Conservation (phyloP, 2,888 invertebrate genomes). For the Hypolimnas misippus region DNA sequence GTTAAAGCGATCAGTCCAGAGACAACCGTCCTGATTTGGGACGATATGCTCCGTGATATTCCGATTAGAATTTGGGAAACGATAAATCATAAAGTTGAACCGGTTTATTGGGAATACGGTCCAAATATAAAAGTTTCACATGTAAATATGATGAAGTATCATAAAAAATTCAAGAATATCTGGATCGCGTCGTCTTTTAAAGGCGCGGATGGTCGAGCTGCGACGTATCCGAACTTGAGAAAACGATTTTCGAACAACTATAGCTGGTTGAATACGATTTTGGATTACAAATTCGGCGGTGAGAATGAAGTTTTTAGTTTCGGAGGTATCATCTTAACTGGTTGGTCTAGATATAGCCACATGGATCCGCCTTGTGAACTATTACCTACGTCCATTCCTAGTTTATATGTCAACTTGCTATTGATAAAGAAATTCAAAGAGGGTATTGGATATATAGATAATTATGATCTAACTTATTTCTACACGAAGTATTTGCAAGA, state of each 20-base stretch:
- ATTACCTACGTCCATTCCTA: conserved; percentile 85
- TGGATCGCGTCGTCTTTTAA: conserved; percentile 95
- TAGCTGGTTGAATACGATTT: conserved; percentile 87
- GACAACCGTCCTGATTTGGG: conserved; percentile 89
- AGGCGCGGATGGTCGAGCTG: conserved; percentile 86
- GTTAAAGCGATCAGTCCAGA: conserved; percentile 75
- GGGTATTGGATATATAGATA: conserved; percentile 41
- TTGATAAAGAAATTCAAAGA: conserved; percentile 64
- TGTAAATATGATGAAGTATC: conserved; percentile 55
- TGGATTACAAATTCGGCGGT: conserved; percentile 72
- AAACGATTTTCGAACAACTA: conserved; percentile 89
- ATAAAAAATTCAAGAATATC: conserved; percentile 84
- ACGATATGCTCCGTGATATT: conserved; percentile 89
- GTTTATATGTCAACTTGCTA: conserved; percentile 84
- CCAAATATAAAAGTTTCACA: conserved; percentile 56
- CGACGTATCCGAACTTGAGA: conserved; percentile 80
- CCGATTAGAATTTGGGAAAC: conserved; percentile 70
- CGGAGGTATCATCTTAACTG: conserved; percentile 87
- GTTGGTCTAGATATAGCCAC: conserved; percentile 89
- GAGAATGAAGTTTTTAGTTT: conserved; percentile 62
- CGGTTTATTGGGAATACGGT: conserved; percentile 89
- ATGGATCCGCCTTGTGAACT: conserved; percentile 87
- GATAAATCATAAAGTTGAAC: conserved; percentile 82
- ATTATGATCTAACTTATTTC: conserved; percentile 42
- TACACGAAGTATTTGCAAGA: conserved; percentile 46